Evolutionary conservation across 2,888 invertebrate genomes (phyloP), one percentile per base, ranked within the genome.

Genomic region (Caprella mutica): DNA sequence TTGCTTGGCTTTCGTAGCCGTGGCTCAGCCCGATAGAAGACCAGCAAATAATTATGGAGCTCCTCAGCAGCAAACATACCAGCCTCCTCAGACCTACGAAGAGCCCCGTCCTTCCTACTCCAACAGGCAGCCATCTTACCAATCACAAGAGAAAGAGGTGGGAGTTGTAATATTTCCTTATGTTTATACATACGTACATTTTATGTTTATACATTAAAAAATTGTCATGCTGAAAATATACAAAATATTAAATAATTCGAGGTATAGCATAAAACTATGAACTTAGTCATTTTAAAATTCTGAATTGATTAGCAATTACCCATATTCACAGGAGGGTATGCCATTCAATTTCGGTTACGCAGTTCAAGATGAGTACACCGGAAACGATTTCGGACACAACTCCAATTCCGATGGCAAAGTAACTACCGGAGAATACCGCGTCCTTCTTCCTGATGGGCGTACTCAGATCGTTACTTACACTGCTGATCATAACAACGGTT

Each of bases 291-390:
- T n/a, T n/a, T n/a, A n/a, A n/a, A n/a, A n/a, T n/a, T n/a, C n/a
- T n/a, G n/a, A n/a, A n/a, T n/a, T n/a, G n/a, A n/a, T n/a, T n/a
- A n/a, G n/a, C n/a, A n/a, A n/a, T n/a, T n/a, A n/a, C n/a, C n/a
- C n/a, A n/a, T n/a, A n/a, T 14, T 27, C 33, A 8, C 54, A 54
- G 54, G 52, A 52, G 40, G 54, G 54, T 14, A 54, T 54, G 54
- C 54, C 54, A 21, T 54, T 54, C 54, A 39, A 54, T 8, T 54
- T 39, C 43, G 39, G 42, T 24, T 54, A 42, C 43, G 42, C 39
- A n/a, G 54, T 54, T 2, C 39, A 54, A 29, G 54, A 54, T 43
- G 39, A 40, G 40, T 54, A 54, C 54, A 54, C 39, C 42, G 54
- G 54, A 42, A 54, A 54, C 42, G 54, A 54, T 33, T 54, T 42